Evolutionary conservation across 2,113 vertebrate genomes (phyloP).

Genomic region (Deroptyus accipitrinus): DNA sequence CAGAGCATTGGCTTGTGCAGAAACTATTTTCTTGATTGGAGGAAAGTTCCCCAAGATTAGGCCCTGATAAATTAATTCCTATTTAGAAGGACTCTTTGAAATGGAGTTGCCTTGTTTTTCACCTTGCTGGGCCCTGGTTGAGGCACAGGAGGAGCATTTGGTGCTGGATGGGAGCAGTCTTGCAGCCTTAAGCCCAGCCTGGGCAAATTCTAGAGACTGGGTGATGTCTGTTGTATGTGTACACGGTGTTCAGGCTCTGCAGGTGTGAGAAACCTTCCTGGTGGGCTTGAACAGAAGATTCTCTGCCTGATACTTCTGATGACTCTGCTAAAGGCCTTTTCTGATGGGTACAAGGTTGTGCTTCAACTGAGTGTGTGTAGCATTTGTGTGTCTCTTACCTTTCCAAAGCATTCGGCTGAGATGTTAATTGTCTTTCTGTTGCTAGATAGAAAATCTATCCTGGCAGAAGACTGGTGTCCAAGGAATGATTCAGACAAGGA

Average conservation of each 20-base stretch:
- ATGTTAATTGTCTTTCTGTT: slow-evolving; percentile 27
- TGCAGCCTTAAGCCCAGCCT: slow-evolving; percentile 63
- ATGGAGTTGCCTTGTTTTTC: neutral
- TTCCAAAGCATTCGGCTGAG: slow-evolving; percentile 51
- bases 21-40: slow-evolving; percentile 39
- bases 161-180: slow-evolving; percentile 46
- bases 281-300: slow-evolving; percentile 4
- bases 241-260: neutral
- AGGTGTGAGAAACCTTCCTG: neutral
- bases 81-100: neutral
- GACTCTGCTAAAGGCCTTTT: neutral
- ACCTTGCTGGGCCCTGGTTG: slow-evolving; percentile 7
- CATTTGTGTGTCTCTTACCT: neutral
- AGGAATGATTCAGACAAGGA: neutral
- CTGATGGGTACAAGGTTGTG: neutral
- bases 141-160: slow-evolving; percentile 24
- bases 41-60: slow-evolving; percentile 33
- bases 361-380: neutral
- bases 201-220: neutral
- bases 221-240: neutral
- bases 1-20: slow-evolving; percentile 71
- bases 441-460: slow-evolving; percentile 3
- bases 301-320: neutral
- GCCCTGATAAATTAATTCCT: slow-evolving; percentile 19
- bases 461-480: neutral